A percentile compares a stretch with the other conserved stretches of the same genome.
Conservation (phyloP, 1,140 invertebrate species). For the Brachionus asplanchnoidis region DNA sequence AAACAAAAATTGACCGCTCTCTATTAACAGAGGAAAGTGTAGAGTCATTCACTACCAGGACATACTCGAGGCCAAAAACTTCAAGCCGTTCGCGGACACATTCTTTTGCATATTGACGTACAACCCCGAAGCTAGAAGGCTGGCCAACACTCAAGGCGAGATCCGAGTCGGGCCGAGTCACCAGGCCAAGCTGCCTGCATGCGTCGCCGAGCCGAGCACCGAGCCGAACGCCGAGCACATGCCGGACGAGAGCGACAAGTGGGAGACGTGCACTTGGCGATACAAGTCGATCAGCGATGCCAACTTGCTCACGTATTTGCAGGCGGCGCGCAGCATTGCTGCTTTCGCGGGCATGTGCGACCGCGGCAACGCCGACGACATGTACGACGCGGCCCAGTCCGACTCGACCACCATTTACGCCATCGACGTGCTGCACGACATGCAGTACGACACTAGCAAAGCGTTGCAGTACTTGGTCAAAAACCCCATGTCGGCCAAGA, state of each 20-base stretch:
- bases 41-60: constrained; percentile 60
- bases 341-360: constrained; percentile 96
- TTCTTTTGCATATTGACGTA: constrained; percentile 63
- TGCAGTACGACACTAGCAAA: neutral
- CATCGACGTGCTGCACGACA: constrained; percentile 71
- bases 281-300: constrained; percentile 76
- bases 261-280: constrained; percentile 86
- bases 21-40: constrained; percentile 56
- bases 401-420: constrained; percentile 98
- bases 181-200: constrained; percentile 79
- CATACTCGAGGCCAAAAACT: constrained; percentile 49
- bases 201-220: constrained; percentile 65
- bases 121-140: constrained; percentile 64
- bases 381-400: constrained; percentile 82
- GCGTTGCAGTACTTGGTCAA: constrained; percentile 46
- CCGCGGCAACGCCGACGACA: constrained; percentile 63
- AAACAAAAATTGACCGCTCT: neutral
- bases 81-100: constrained; percentile 52
- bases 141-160: constrained; percentile 81
- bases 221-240: constrained; percentile 64
- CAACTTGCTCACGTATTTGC: constrained; percentile 91
- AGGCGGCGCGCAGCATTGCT: constrained; percentile 72
- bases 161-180: constrained; percentile 88
- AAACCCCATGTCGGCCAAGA: constrained; percentile 86
- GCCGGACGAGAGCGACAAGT: constrained; percentile 67